These are phyloP conservation scores for Luidia sarsii DNA, from an alignment of 53 echinoderm and acorn worm species.

Conservation along the genomic window DNA sequence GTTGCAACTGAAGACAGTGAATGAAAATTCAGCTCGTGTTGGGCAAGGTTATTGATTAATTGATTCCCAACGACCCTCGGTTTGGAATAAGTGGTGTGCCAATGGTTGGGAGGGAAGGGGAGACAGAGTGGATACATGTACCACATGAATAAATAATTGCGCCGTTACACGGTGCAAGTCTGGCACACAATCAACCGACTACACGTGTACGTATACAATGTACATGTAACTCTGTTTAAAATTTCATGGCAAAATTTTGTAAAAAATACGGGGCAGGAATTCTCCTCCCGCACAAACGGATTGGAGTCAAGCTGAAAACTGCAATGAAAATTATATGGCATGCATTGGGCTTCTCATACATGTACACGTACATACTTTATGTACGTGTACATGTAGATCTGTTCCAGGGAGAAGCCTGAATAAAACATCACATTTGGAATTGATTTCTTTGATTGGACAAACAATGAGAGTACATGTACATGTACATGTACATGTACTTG, in stretches of 20 bases:
- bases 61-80: constrained; percentile 4
- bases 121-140: constrained; percentile 22
- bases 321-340: too few relatives aligned
- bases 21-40: background rate
- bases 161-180: background rate
- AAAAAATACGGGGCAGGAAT: too few relatives aligned
- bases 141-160: constrained; percentile 35
- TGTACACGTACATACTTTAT: background rate
- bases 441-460: too few relatives aligned
- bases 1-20: background rate
- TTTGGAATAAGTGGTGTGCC: too few relatives aligned
- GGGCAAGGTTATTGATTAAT: constrained; percentile 5
- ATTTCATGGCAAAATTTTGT: too few relatives aligned
- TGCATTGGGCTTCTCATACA: too few relatives aligned
- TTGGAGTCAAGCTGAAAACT: too few relatives aligned
- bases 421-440: too few relatives aligned
- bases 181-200: background rate
- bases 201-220: background rate
- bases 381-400: background rate
- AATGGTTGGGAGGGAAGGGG: background rate
- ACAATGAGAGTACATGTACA: too few relatives aligned
- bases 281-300: too few relatives aligned
- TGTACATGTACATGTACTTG: background rate
- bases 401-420: background rate
- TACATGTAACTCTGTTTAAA: too few relatives aligned